Conservation (phyloP, 2,113 vertebrate genomes). For the Myotis lucifugus region DNA sequence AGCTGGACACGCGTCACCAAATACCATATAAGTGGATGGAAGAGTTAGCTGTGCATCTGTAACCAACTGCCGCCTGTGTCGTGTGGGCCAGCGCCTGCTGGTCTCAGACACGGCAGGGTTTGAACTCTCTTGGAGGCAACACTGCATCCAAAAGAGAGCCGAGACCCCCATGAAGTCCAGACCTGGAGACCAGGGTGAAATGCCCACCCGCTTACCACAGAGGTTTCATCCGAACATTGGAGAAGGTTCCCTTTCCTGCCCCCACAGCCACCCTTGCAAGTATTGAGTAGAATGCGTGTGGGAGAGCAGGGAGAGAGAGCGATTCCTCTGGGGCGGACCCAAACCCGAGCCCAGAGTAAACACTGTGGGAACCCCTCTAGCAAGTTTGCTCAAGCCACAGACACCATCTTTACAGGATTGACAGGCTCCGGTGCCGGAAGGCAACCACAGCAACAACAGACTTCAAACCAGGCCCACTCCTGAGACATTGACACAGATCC, state of each 20-base stretch:
- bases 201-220: too few species aligned
- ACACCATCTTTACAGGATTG: not conserved
- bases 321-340: not conserved
- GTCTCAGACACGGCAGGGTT: accelerated
- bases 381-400: not conserved
- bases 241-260: accelerated
- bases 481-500: not conserved
- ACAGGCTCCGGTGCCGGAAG: not conserved
- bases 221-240: not conserved
- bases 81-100: not conserved
- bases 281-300: not conserved
- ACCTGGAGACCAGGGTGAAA: not conserved
- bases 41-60: not conserved
- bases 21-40: not conserved
- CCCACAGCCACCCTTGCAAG: accelerated
- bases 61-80: accelerated
- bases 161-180: not conserved
- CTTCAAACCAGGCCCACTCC: too few species aligned
- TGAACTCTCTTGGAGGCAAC: not conserved
- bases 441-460: not conserved
- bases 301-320: too few species aligned
- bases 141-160: not conserved
- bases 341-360: not conserved
- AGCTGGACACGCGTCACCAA: not conserved
- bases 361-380: not conserved